A percentile compares a stretch with the other conserved stretches of the same genome.
These are phyloP conservation scores for Solenopsis fugax DNA, from an alignment of 1,140 invertebrate species.

Conservation along the genomic window DNA sequence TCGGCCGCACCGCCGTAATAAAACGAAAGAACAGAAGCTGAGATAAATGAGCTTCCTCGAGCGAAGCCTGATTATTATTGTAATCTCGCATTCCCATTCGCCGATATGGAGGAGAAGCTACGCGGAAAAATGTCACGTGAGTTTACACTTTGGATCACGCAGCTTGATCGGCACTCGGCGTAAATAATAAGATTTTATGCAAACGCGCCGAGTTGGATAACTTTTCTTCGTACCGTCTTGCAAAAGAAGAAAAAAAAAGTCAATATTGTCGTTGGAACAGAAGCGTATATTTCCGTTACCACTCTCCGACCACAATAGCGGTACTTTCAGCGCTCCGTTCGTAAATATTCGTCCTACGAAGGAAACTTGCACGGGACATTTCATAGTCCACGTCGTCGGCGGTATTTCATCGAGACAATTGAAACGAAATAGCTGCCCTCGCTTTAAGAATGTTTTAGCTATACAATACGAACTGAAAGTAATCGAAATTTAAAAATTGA, in stretches of 20 bases:
- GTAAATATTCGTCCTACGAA: conserved; percentile 40
- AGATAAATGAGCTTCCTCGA: conserved; percentile 8
- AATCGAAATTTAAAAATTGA: too few species aligned
- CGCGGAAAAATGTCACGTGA: not conserved
- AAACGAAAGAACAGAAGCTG: not conserved
- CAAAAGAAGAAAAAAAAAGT: conserved; percentile 23
- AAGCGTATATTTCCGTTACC: conserved; percentile 24
- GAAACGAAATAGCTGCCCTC: not conserved
- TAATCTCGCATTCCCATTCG: not conserved
- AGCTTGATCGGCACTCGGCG: not conserved
- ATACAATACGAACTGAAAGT: too few species aligned
- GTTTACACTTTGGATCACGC: not conserved
- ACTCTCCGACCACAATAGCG: conserved; percentile 21
- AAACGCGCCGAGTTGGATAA: not conserved
- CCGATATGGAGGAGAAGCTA: not conserved
- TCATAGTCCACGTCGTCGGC: not conserved
- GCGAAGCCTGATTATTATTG: not conserved
- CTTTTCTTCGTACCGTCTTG: conserved; percentile 26
- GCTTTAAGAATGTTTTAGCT: too few species aligned
- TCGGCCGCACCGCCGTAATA: not conserved
- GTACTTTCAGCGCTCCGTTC: conserved; percentile 24
- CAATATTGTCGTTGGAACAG: conserved; percentile 54
- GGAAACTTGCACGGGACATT: conserved; percentile 21
- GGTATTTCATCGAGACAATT: not conserved
- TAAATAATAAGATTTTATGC: conserved; percentile 14